phyloP scores from a whole-genome alignment of 2,888 invertebrate genomes.

The Pollenia angustigena region DNA sequence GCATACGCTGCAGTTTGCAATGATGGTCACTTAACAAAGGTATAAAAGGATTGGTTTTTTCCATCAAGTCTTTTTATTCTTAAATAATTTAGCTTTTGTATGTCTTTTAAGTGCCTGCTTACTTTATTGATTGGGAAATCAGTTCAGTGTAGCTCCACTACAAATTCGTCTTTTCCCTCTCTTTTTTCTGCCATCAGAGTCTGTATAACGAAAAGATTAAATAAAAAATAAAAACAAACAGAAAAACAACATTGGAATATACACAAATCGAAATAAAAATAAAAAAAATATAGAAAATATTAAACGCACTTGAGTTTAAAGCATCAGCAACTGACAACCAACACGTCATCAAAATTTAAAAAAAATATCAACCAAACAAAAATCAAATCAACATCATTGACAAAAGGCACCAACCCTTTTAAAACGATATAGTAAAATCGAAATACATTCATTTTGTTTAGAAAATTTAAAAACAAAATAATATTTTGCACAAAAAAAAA shows the following conservation, averaged over 20 bases:
- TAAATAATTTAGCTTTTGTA: too few relatives aligned
- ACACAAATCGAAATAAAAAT: neutral
- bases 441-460: neutral
- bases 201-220: neutral
- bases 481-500: neutral
- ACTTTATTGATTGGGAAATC: too few relatives aligned
- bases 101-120: too few relatives aligned
- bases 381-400: slow-evolving; percentile 15
- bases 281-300: neutral
- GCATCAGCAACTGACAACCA: slow-evolving; percentile 47
- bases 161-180: neutral
- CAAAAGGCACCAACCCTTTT: neutral
- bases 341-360: slow-evolving; percentile 55
- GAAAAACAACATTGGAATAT: neutral
- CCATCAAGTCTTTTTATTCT: too few relatives aligned
- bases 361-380: slow-evolving; percentile 20
- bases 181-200: neutral
- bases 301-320: slow-evolving; percentile 51
- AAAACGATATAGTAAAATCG: neutral
- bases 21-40: neutral
- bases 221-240: neutral
- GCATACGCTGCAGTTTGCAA: neutral
- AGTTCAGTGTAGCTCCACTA: neutral
- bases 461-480: neutral
- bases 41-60: too few relatives aligned